Conservation (phyloP, 2,888 invertebrate species). For the Stenoptilia bipunctidactyla region DNA sequence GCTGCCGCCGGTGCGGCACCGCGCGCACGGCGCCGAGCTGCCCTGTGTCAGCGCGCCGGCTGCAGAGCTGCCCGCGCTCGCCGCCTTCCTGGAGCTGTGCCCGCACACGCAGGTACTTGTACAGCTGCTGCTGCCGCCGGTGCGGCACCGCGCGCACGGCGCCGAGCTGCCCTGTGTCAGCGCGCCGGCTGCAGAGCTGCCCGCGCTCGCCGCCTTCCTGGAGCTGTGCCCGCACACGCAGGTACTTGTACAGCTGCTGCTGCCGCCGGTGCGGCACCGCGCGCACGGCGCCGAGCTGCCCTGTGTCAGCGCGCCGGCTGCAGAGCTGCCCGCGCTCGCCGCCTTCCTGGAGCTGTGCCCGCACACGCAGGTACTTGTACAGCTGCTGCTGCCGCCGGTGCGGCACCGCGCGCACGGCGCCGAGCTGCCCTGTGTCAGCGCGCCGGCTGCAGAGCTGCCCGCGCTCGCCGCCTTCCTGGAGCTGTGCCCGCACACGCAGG, state of each 20-base stretch:
- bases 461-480: slow-evolving; percentile 84
- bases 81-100: slow-evolving; percentile 73
- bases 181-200: slow-evolving; percentile 17
- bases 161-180: slow-evolving; percentile 76
- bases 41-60: slow-evolving; percentile 50
- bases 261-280: neutral
- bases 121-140: slow-evolving; percentile 83
- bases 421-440: neutral
- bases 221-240: slow-evolving; percentile 9
- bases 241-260: slow-evolving; percentile 74
- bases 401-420: neutral
- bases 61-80: slow-evolving; percentile 74
- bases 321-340: slow-evolving; percentile 80
- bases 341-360: slow-evolving; percentile 85
- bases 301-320: neutral
- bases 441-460: slow-evolving; percentile 70
- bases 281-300: neutral
- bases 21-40: slow-evolving; percentile 83
- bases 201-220: slow-evolving; percentile 84
- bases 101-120: slow-evolving; percentile 60
- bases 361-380: too few species aligned
- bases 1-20: slow-evolving; percentile 84
- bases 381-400: slow-evolving; percentile 29
- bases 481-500: too few species aligned
- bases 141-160: slow-evolving; percentile 87